A percentile compares a stretch with the other conserved stretches of the same genome.
These are phyloP conservation scores for Tenthredo mesomela DNA, from an alignment of 2,888 invertebrate genomes.

Conservation along the genomic window DNA sequence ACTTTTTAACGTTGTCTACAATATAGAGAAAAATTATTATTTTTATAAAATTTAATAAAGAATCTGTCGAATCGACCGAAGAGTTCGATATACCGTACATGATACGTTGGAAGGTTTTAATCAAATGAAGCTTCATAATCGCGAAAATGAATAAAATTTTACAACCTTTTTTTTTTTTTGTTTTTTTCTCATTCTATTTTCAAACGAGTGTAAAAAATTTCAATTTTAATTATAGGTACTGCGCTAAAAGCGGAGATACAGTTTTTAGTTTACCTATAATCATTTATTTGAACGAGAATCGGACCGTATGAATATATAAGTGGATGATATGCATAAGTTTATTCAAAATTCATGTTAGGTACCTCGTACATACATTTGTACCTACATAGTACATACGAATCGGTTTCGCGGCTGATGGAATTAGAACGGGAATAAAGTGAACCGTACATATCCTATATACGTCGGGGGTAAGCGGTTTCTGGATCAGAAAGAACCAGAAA, in stretches of 20 bases:
- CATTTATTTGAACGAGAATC: neutral
- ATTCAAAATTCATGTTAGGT: neutral
- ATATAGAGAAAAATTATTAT: neutral
- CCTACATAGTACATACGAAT: neutral
- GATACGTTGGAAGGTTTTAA: neutral
- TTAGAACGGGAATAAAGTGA: neutral
- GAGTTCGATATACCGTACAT: neutral
- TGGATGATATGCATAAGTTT: neutral
- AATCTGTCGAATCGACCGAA: neutral
- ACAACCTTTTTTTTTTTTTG: neutral
- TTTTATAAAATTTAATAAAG: neutral
- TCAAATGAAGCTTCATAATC: neutral
- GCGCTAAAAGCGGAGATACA: too few species aligned
- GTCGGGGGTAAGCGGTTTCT: conserved; percentile 24
- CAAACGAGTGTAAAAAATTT: neutral
- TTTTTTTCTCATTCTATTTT: neutral
- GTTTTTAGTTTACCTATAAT: too few species aligned
- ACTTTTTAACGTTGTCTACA: neutral
- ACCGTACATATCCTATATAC: too few species aligned
- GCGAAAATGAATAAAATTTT: neutral
- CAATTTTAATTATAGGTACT: neutral
- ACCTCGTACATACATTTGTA: neutral
- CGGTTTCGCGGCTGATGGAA: neutral
- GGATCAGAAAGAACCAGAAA: conserved; percentile 33
- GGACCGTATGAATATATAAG: neutral